These are phyloP conservation scores for Nothoprocta perdicaria DNA, from an alignment of 2,113 vertebrate genomes.

Conservation along the genomic window DNA sequence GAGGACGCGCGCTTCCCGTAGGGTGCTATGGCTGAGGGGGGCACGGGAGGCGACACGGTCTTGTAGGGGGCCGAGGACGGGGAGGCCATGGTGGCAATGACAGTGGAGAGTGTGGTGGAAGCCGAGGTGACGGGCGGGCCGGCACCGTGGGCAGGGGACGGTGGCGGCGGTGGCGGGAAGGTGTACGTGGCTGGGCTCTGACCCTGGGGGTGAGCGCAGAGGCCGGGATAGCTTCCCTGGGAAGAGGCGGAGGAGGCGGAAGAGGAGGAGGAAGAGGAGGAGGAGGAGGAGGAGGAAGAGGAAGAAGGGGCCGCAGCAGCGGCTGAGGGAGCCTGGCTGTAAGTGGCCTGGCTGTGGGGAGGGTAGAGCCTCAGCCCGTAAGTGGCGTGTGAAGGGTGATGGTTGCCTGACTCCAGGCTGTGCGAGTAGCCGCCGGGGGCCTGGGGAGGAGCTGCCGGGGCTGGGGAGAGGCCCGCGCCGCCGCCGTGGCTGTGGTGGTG, in stretches of 20 bases:
- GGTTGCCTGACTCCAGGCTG: slow-evolving; percentile 59
- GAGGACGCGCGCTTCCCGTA: slow-evolving; percentile 74
- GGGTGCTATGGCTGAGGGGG: slow-evolving; percentile 24
- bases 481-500: slow-evolving; percentile 32
- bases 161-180: slow-evolving; percentile 52
- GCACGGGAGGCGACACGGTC: slow-evolving; percentile 64
- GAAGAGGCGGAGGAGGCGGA: slow-evolving; percentile 39
- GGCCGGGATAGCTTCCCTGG: slow-evolving; percentile 65
- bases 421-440: slow-evolving; percentile 67
- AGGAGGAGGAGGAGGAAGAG: slow-evolving; percentile 56
- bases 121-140: slow-evolving; percentile 72
- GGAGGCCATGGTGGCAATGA: slow-evolving; percentile 78
- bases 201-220: slow-evolving; percentile 71
- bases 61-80: slow-evolving; percentile 74
- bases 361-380: slow-evolving; percentile 77
- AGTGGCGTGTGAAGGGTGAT: slow-evolving; percentile 68
- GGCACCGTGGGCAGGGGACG: slow-evolving; percentile 53
- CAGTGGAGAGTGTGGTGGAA: slow-evolving; percentile 74
- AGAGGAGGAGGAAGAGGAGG: neutral
- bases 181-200: slow-evolving; percentile 73
- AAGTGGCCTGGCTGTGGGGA: slow-evolving; percentile 73
- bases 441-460: slow-evolving; percentile 44
- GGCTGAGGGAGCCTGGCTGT: slow-evolving; percentile 55
- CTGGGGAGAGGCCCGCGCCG: neutral
- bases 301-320: neutral